Evolutionary conservation across 2,113 vertebrate genomes (phyloP), one percentile per base, ranked within the genome.

Genomic region (Sinocyclocheilus anophthalmus): DNA sequence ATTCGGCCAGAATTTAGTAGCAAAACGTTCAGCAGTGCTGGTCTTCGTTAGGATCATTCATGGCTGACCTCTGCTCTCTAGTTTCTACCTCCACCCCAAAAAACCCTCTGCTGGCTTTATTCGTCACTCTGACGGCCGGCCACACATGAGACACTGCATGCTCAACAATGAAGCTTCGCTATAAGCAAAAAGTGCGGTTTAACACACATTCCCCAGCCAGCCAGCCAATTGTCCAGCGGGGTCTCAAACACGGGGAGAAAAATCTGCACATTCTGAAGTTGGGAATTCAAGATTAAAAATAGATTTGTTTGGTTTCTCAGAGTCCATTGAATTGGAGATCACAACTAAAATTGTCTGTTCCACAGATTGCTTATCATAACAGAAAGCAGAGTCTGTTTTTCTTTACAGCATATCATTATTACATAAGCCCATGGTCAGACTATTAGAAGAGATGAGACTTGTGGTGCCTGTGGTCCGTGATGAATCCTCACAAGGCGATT

Each of bases 371-470:
- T 86, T 69, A 84, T 73, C 84, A 84, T 86, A 88, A 87, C 72
- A 81, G 61, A 87, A 37, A 82, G 80, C 63, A 85, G 61, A 24
- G 85, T 59, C 70, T 30, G 11, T 30, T 48, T 86, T 83, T 79
- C 63, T 83, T 45, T 55, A 45, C 73, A 86, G 73, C 24, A 78
- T 85, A 90, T 84, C 53, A 84, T 90, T 90, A 90, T 90, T 90
- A 73, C 87, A 90, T 90, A 86, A 86, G 20, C 37, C 16, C 61
- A 79, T 65, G 87, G 87, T 86, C 73, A 69, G 48, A 26, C 81
- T 83, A 69, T 88, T 86, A 78, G 85, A 82, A 37, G 63, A 88
- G 65, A 82, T 9, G 72, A 86, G n/a, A 73, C 30, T 82, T 87
- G 87, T 85, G 86, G 86, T 84, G 72, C 24, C 50, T 75, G 69